phyloP scores from a whole-genome alignment of 2,888 invertebrate species.

The Agonopterix arenella region DNA sequence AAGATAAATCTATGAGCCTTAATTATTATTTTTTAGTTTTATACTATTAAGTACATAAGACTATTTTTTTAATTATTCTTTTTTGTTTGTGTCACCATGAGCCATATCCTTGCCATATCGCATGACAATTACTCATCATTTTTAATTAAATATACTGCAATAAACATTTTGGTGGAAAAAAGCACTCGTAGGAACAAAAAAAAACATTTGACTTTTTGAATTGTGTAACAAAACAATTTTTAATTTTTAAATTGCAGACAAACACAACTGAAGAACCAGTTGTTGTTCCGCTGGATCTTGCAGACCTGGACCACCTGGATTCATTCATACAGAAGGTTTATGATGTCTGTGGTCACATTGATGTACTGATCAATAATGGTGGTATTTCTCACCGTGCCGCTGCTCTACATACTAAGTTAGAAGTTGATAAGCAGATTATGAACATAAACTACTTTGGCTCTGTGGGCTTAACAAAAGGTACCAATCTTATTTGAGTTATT shows the following conservation, averaged over 20 bases:
- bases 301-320: conserved; percentile 80
- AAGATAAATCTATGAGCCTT: too few species aligned
- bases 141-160: too few species aligned
- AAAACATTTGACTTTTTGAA: too few species aligned
- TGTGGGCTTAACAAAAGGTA: conserved; percentile 94
- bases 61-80: too few species aligned
- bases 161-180: too few species aligned
- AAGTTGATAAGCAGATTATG: conserved; percentile 93
- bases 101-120: too few species aligned
- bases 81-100: too few species aligned
- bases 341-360: conserved; percentile 84
- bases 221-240: too few species aligned
- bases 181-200: too few species aligned
- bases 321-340: conserved; percentile 80
- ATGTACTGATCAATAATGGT: conserved; percentile 95
- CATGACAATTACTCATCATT: too few species aligned
- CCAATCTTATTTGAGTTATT: not conserved
- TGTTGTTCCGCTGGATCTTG: conserved; percentile 85
- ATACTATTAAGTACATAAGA: too few species aligned
- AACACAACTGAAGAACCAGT: conserved; percentile 82
- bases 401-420: conserved; percentile 83
- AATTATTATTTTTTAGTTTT: too few species aligned
- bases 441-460: conserved; percentile 96
- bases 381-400: conserved; percentile 90
- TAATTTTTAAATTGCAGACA: conserved; percentile 45